These are phyloP conservation scores for Bruchidius siliquastri DNA, from an alignment of 2,888 invertebrate species.

Conservation along the genomic window DNA sequence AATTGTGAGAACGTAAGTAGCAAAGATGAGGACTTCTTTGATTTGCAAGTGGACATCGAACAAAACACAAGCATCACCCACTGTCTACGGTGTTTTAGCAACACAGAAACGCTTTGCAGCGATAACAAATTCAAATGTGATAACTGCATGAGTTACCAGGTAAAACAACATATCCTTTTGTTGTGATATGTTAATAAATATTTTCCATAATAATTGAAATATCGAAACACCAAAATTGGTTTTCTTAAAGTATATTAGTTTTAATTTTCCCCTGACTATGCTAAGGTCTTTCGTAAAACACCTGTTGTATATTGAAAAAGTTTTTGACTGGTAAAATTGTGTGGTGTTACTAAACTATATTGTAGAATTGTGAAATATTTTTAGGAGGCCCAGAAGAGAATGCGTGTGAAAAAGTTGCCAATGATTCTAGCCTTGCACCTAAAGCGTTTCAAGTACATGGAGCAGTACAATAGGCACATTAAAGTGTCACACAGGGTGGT, in stretches of 20 bases:
- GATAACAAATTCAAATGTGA: constrained; percentile 99
- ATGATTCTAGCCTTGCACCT: constrained; percentile 96
- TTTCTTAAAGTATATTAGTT: too few relatives aligned
- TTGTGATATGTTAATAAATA: too few relatives aligned
- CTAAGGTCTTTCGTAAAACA: too few relatives aligned
- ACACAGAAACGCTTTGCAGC: constrained; percentile 96
- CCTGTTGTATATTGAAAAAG: too few relatives aligned
- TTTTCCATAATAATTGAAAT: too few relatives aligned
- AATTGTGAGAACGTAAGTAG: constrained; percentile 99
- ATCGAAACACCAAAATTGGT: too few relatives aligned
- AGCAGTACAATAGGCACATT: constrained; percentile 96
- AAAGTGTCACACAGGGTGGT: constrained; percentile 99
- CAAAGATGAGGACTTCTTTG: constrained; percentile 99
- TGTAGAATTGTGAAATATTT: neutral
- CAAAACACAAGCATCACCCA: constrained; percentile 99
- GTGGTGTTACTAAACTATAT: too few relatives aligned
- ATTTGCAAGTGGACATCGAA: constrained; percentile 98
- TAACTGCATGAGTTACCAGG: constrained; percentile 96
- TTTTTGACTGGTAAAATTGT: too few relatives aligned
- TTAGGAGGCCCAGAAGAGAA: constrained; percentile 90
- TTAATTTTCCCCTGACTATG: too few relatives aligned
- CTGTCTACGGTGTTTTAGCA: constrained; percentile 95
- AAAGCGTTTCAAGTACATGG: constrained; percentile 96
- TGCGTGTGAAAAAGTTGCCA: constrained; percentile 97
- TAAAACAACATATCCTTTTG: neutral